A percentile compares a stretch with the other conserved stretches of the same genome.
phyloP scores from a whole-genome alignment of 2,797 vertebrate genomes.

The Eulemur mongoz region DNA sequence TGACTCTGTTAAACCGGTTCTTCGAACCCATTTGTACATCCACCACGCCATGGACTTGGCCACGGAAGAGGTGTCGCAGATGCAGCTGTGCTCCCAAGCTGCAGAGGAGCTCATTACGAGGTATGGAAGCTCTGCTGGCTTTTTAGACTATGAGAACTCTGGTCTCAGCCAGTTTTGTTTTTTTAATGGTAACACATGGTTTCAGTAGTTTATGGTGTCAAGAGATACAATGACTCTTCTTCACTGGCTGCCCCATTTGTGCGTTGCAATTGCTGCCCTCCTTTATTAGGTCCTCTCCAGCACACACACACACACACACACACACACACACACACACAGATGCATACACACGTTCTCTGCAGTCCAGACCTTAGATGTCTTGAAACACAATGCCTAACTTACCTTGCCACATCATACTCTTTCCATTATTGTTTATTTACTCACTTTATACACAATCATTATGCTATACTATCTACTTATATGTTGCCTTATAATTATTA shows the following conservation, averaged over 20 bases:
- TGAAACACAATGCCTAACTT: too few species aligned
- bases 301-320: too few species aligned
- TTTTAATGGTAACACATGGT: not conserved
- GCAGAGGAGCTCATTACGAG: constrained; percentile 98
- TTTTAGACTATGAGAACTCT: rapidly evolving
- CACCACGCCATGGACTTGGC: constrained; percentile 95
- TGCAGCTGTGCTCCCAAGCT: constrained; percentile 94
- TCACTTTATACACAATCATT: not conserved
- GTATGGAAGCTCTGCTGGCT: constrained; percentile 71
- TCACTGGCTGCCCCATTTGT: not conserved
- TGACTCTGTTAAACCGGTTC: constrained; percentile 91
- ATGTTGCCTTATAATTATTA: not conserved
- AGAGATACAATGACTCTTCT: not conserved
- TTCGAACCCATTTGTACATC: constrained; percentile 94
- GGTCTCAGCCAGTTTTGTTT: not conserved
- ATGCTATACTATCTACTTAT: not conserved
- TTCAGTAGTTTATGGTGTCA: not conserved
- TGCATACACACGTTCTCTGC: not conserved
- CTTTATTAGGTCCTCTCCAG: not conserved
- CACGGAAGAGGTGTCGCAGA: constrained; percentile 91
- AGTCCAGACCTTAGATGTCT: not conserved
- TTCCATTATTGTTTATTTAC: not conserved
- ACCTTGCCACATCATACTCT: not conserved
- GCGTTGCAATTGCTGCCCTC: not conserved
- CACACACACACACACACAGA: not conserved